Base-by-base conservation (phyloP, 2,888 invertebrate genomes). In the Actias luna region DNA sequence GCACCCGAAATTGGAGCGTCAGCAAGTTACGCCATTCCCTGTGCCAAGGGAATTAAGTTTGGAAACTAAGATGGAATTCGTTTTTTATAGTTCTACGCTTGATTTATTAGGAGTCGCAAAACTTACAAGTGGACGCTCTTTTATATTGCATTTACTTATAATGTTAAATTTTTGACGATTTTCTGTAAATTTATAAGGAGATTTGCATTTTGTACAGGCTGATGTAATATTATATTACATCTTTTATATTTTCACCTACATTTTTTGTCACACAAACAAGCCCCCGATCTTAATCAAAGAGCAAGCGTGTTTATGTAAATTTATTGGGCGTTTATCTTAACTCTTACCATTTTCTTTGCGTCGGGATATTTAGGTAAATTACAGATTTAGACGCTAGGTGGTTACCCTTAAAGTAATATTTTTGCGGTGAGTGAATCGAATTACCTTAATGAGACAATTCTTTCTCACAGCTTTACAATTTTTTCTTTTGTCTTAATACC, bases 21-120 rank as follows among this genome's bases (percentile, higher is more conserved):
- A 29, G 39, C 31, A 39, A 36, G 55, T 42, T 42, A 18, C 42
- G 29, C 42, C 27, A 18, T 5, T 31, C 36, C 39, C 42, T 22
- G 22, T 63, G 55, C 33, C 58, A 39, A 29, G 31, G 22, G 55
- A n/a, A 63, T 63, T 63, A 63, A 60, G 59, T 63, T 59, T 27
- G 59, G 36, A 52, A 59, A 63, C 55, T 67, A 67, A 67, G 59
- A 72, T 71, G 68, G 69, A 69, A 68, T 72, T 67, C 64, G 64
- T 66, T 64, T 66, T 73, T 73, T 71, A 70, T 70, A 68, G 72
- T 67, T 66, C 69, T 67, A 69, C 66, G 68, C 71, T 68, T 65
- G 64, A 65, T 73, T 73, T 71, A 73, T 70, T 69, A 65, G 22
- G 58, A 50, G 62, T 65, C 64, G 60, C 68, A 68, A 70, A 72